These are phyloP conservation scores for Saimiri boliviensis DNA, from an alignment of 2,113 vertebrate species.

Conservation along the genomic window DNA sequence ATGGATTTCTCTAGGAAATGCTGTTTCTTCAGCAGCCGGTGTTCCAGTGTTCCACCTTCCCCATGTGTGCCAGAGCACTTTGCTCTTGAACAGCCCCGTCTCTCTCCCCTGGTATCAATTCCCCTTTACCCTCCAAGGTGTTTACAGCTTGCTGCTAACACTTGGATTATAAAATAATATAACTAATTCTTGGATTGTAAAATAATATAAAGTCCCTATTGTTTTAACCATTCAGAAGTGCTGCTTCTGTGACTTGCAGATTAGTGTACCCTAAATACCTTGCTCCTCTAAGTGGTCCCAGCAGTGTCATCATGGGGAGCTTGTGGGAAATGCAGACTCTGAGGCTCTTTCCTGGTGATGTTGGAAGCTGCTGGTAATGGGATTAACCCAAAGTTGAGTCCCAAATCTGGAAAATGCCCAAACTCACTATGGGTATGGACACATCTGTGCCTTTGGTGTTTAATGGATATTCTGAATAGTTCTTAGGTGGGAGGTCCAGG, in stretches of 20 bases:
- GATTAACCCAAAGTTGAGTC: background rate
- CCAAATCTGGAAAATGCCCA: background rate
- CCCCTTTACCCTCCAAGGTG: background rate
- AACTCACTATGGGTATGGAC: no score
- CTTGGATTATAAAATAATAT: no score
- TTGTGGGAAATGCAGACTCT: background rate
- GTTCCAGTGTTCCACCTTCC: background rate
- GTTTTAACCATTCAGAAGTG: background rate
- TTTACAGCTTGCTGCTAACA: background rate
- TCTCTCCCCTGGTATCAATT: rapidly evolving
- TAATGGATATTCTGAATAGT: no score
- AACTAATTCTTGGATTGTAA: background rate
- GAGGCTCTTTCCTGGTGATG: background rate
- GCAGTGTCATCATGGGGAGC: rapidly evolving
- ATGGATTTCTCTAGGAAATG: background rate
- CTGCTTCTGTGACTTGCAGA: background rate
- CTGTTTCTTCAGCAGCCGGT: background rate
- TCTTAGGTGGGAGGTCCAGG: background rate
- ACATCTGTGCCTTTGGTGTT: background rate
- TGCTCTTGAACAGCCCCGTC: rapidly evolving
- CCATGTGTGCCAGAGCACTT: rapidly evolving
- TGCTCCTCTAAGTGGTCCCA: background rate
- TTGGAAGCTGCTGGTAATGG: background rate
- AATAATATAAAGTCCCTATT: rapidly evolving
- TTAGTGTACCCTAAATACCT: background rate